Evolutionary conservation across 2,888 invertebrate genomes (phyloP), one percentile per base, ranked within the genome.

Genomic region (Tyria jacobaeae): DNA sequence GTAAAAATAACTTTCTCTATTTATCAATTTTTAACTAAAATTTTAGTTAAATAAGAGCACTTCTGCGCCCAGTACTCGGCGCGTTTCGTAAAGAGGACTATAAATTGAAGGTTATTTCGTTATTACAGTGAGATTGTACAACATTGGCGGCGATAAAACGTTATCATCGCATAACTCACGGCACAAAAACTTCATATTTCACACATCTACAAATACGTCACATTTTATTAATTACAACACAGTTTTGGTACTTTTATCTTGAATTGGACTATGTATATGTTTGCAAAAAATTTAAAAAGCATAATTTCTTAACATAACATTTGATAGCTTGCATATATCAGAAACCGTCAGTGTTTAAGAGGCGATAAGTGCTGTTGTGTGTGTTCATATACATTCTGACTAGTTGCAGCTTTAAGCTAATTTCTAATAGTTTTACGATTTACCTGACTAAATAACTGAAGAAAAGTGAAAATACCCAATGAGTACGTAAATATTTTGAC

Each of bases 91-190:
- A 91, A 87, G 89, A 88, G 88, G 86, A 83, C 87, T 80, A 90
- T 90, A 91, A 90, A 89, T 90, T 89, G 82, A 87, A 91, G 90
- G 91, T 88, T 90, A 88, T 89, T 90, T 88, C 88, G 90, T 89
- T 91, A 90, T 89, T 86, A 87, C 88, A 78, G 82, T 83, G 87
- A 89, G 89, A 89, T 90, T 90, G 90, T 87, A 86, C 87, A 86
- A 87, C 87, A 84, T 84, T 82, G 88, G 82, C 81, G 83, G 87
- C 86, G 89, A 90, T 92, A 91, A 89, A 89, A 85, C 84, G 82
- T 86, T 90, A 91, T 91, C 91, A 86, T 78, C 75, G 66, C 81
- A 76, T 89, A 87, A 89, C 79, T 90, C 88, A 87, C 81, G 81
- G 79, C 71, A 76, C 82, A 84, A 83, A 84, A 83, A 86, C 84